Base-by-base conservation (phyloP, 2,113 vertebrate species). In the Lasiurus cinereus region DNA sequence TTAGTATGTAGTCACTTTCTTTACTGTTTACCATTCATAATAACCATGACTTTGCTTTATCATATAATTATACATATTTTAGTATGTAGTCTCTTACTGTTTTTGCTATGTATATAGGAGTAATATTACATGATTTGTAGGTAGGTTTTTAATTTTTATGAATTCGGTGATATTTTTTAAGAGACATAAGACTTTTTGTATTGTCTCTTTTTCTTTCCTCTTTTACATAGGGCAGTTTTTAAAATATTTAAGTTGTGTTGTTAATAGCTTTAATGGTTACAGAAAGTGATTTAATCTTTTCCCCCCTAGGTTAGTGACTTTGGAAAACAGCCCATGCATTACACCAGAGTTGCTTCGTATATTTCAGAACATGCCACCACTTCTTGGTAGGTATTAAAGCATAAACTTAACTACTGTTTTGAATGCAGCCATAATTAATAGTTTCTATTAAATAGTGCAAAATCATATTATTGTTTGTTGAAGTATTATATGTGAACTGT, bases 351-450 rank as follows among this genome's bases (percentile, higher is more conserved):
- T 99, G 78, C 98, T 99, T 95, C 98, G 99, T 97, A 98, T 99
- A 97, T 99, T 99, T 98, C 99, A 99, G 97, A 99, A 99, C 97
- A 99, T 99, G 99, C 98, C 99, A 46, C 97, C 99, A 52, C 98
- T 99, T 97, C 98, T 99, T 82, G 99, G 99, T 99, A 98, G 98
- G 99, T 96, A 46, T 89, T 67, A 93, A 52, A 59, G 18, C 79
- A 27, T 76, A 90, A 83, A 50, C 36, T 80, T 73, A 88, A 86
- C 0, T 88, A 10, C 0, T 59, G 24, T 92, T 97, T 48, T 4
- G 0, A 96, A n/a, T 89, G 22, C 8, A 89, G 6, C 1, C 7
- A 54, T 43, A 36, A 43, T 93, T 94, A 67, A 12, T 95, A 88
- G 22, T 93, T 95, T 90, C 19, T 91, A 56, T 52, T 87, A 86